A percentile compares a stretch with the other conserved stretches of the same genome.
These are phyloP conservation scores for Lophotriccus pileatus DNA, from an alignment of 2,797 vertebrate species.

Conservation along the genomic window DNA sequence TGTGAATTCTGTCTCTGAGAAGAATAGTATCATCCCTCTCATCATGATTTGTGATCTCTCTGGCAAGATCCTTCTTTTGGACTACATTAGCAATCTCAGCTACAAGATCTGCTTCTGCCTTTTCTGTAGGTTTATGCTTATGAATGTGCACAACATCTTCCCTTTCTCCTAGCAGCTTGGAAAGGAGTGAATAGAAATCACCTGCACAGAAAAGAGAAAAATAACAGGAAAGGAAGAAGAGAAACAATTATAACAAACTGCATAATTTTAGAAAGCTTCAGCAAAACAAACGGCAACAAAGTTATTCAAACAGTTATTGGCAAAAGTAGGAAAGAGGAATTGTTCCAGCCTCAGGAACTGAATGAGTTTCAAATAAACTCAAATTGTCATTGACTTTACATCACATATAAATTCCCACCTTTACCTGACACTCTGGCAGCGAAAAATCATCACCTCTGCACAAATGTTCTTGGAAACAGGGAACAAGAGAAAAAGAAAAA, in stretches of 20 bases:
- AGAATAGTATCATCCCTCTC: conserved; percentile 82
- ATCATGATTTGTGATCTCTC: conserved; percentile 74
- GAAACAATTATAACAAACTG: conserved; percentile 35
- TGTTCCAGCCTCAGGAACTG: neutral
- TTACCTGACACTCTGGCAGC: neutral
- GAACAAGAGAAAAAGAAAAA: neutral
- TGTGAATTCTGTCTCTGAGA: conserved; percentile 93
- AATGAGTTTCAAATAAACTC: neutral
- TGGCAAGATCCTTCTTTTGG: conserved; percentile 87
- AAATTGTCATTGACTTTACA: neutral
- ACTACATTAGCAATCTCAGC: conserved; percentile 91
- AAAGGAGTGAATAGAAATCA: conserved; percentile 95
- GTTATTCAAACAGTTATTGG: neutral
- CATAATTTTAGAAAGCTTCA: conserved; percentile 10
- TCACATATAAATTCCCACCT: neutral
- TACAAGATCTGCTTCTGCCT: conserved; percentile 84
- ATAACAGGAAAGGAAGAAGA: conserved; percentile 45
- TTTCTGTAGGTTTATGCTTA: conserved; percentile 85
- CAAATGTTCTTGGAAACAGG: neutral
- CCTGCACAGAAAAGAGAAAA: conserved; percentile 82
- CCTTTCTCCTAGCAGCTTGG: conserved; percentile 91
- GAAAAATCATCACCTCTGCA: neutral
- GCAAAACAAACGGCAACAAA: conserved; percentile 5
- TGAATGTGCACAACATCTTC: conserved; percentile 84
- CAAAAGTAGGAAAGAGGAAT: neutral